These are phyloP conservation scores for Drosophila burlai DNA, from an alignment of 1,140 invertebrate species.

Conservation along the genomic window DNA sequence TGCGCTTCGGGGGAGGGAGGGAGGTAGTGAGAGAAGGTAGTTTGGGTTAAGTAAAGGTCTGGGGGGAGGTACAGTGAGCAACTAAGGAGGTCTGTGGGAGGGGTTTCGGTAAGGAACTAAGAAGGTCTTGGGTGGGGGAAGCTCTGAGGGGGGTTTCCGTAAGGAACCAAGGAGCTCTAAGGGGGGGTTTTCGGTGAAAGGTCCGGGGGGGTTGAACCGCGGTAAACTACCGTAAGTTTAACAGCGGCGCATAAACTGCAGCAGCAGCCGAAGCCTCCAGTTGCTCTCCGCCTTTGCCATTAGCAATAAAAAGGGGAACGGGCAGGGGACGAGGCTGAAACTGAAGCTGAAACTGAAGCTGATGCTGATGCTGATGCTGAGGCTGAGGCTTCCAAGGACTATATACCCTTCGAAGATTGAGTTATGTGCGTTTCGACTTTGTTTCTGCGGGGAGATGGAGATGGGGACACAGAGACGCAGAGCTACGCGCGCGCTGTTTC, in stretches of 20 bases:
- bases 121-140: background rate
- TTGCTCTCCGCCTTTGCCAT: slow-evolving; percentile 49
- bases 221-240: slow-evolving; percentile 82
- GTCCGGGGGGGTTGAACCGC: slow-evolving; percentile 3
- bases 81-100: background rate
- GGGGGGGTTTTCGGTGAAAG: background rate
- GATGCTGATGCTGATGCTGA: background rate
- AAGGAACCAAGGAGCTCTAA: background rate
- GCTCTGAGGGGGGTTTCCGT: background rate
- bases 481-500: slow-evolving; percentile 69
- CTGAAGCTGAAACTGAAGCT: background rate
- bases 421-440: slow-evolving; percentile 85
- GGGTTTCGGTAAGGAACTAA: background rate
- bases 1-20: background rate
- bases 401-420: slow-evolving; percentile 78
- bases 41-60: background rate
- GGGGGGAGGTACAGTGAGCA: background rate
- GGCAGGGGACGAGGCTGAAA: background rate
- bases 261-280: slow-evolving; percentile 18
- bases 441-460: slow-evolving; percentile 42
- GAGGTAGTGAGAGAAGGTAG: background rate
- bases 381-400: background rate
- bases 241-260: slow-evolving; percentile 79
- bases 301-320: slow-evolving; percentile 73
- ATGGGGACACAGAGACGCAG: background rate